phyloP scores from a whole-genome alignment of 1,140 invertebrate genomes.

The Solen grandis region DNA sequence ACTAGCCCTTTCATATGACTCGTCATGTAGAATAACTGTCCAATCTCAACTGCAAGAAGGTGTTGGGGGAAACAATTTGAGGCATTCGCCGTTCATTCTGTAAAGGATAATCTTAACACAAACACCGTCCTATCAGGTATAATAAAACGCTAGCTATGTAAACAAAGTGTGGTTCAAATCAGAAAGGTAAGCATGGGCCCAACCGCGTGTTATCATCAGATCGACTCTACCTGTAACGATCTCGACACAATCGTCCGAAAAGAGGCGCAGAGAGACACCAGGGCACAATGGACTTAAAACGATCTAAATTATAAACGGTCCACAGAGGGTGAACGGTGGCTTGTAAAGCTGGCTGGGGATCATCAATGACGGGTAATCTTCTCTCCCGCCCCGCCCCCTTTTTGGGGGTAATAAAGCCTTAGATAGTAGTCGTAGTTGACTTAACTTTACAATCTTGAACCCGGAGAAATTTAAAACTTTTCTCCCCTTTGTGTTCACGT shows the following conservation, averaged over 20 bases:
- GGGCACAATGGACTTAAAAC: too few species aligned
- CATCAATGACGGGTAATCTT: too few species aligned
- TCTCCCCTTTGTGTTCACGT: too few species aligned
- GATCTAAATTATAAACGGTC: too few species aligned
- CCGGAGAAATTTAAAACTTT: too few species aligned
- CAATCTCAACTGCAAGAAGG: constrained; percentile 1
- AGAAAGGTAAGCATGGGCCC: constrained; percentile 31
- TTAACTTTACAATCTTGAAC: too few species aligned
- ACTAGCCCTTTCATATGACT: not conserved
- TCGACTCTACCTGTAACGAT: constrained; percentile 44
- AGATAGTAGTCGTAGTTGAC: too few species aligned
- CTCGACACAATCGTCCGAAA: constrained; percentile 49
- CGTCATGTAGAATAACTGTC: constrained; percentile 1
- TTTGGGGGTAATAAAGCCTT: too few species aligned
- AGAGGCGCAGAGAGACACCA: too few species aligned
- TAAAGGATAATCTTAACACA: constrained; percentile 42
- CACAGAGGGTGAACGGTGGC: too few species aligned
- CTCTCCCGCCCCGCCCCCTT: too few species aligned
- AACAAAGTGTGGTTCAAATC: constrained; percentile 36
- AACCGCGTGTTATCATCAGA: constrained; percentile 18
- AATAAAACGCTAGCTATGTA: constrained; percentile 47
- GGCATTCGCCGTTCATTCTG: constrained; percentile 17
- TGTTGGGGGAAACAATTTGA: constrained; percentile 37
- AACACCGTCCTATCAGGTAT: constrained; percentile 34
- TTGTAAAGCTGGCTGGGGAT: too few species aligned